Evolutionary conservation across 2,888 invertebrate genomes (phyloP), one percentile per base, ranked within the genome.

Genomic region (Phyllotreta striolata): DNA sequence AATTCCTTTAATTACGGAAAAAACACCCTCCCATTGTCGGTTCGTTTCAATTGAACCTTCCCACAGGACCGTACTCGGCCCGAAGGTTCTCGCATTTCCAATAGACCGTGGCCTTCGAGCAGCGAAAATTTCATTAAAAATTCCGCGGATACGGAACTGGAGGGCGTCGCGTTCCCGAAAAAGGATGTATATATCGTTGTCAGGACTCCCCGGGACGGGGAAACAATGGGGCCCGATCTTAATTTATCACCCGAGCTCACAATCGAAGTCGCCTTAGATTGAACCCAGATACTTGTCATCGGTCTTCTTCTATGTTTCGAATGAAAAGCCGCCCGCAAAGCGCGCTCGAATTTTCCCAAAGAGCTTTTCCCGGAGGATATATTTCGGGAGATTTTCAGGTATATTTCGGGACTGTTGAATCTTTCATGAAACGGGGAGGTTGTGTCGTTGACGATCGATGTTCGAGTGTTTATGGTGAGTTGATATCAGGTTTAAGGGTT

Each of bases 181-280:
- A 24, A 55, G 51, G 64, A 59, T 58, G 59, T 64, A 66, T 80
- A 79, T 80, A 79, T 80, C 80, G 77, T 78, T 80, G 79, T 80
- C 79, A 80, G 75, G 67, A 43, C 77, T 71, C 75, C 78, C 78
- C 75, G 72, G 73, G 77, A 77, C 72, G 77, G 24, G 78, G 78
- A 80, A 80, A 80, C 80, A 80, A 80, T 80, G 77, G 24, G 24
- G 72, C 73, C 76, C 74, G 73, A 75, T 79, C 78, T 77, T 79
- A 80, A 80, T 80, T 80, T 80, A 80, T 80, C 80, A 80, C 80
- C 74, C 80, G 74, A 76, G 74, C 78, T 77, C 74, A 76, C 78
- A 78, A 78, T 79, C 79, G 78, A 79, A 77, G 74, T 76, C 77
- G 73, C 74, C 75, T 75, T 74, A 78, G 78, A 80, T 80, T 79